These are phyloP conservation scores for Chaitophorus viminalis DNA, from an alignment of 2,888 invertebrate genomes.

Conservation along the genomic window DNA sequence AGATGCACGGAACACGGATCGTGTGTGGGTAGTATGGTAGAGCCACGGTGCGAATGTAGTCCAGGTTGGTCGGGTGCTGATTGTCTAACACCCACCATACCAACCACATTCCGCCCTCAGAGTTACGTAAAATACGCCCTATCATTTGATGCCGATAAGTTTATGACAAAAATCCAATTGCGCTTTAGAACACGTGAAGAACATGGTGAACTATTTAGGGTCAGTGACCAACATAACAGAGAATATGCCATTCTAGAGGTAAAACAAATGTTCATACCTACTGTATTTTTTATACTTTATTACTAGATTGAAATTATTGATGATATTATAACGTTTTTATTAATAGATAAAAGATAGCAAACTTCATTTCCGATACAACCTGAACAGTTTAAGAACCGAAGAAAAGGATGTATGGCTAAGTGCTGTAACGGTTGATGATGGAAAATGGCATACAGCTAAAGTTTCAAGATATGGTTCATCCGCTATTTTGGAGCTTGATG, in stretches of 20 bases:
- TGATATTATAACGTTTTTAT: not conserved
- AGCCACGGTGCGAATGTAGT: constrained; percentile 91
- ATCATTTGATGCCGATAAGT: constrained; percentile 92
- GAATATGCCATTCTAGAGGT: constrained; percentile 91
- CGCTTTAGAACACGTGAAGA: constrained; percentile 93
- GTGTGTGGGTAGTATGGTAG: constrained; percentile 89
- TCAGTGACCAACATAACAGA: constrained; percentile 92
- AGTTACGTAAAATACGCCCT: constrained; percentile 97
- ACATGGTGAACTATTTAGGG: constrained; percentile 91
- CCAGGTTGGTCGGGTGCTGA: constrained; percentile 95
- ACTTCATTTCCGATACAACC: constrained; percentile 90
- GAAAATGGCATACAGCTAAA: constrained; percentile 95
- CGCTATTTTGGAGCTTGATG: constrained; percentile 91
- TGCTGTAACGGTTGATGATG: constrained; percentile 90
- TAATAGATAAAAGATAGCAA: constrained; percentile 85
- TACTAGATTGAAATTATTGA: not conserved
- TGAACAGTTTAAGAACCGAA: constrained; percentile 87
- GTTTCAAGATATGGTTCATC: constrained; percentile 92
- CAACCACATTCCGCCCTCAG: constrained; percentile 91
- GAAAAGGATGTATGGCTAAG: constrained; percentile 91
- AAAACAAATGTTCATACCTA: not conserved
- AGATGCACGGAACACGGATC: constrained; percentile 89
- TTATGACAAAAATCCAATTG: constrained; percentile 91
- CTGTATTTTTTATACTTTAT: not conserved
- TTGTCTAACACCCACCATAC: constrained; percentile 85